Evolutionary conservation across 2,113 vertebrate species (phyloP).

Genomic region (Setophaga petechia): DNA sequence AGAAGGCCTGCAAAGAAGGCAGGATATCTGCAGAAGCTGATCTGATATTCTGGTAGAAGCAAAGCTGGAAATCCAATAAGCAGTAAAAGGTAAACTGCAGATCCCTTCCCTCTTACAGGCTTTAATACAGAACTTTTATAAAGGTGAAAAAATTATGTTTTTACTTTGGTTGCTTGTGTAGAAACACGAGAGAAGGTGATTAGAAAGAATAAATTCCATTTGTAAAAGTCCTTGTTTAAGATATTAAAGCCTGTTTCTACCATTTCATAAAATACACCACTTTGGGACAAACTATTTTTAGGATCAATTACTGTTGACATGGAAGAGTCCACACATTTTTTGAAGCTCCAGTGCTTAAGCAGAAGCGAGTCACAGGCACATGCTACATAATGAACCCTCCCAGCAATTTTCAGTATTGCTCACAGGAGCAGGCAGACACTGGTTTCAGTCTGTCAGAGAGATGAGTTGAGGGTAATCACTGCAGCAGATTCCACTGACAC

Average conservation of each 20-base stretch:
- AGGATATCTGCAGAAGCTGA: neutral
- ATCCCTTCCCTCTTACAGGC: neutral
- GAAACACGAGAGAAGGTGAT: neutral
- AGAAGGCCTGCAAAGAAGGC: neutral
- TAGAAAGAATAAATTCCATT: neutral
- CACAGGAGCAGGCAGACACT: neutral
- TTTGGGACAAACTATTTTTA: neutral
- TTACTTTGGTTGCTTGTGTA: neutral
- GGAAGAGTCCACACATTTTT: neutral
- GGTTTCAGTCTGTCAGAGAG: neutral
- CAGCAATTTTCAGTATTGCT: neutral
- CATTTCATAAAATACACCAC: neutral
- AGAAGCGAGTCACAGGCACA: neutral
- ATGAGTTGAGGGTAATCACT: neutral
- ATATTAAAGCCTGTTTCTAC: neutral
- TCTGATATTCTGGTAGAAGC: neutral
- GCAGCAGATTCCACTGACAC: neutral
- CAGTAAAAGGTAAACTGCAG: neutral
- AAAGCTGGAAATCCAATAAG: conserved; percentile 6
- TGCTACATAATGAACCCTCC: neutral
- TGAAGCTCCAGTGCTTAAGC: neutral
- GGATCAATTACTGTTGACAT: neutral
- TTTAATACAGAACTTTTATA: neutral
- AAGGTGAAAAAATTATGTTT: neutral
- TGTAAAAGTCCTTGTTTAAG: neutral